Base-by-base conservation (phyloP, 2,113 vertebrate species). In the Heloderma charlesbogerti region DNA sequence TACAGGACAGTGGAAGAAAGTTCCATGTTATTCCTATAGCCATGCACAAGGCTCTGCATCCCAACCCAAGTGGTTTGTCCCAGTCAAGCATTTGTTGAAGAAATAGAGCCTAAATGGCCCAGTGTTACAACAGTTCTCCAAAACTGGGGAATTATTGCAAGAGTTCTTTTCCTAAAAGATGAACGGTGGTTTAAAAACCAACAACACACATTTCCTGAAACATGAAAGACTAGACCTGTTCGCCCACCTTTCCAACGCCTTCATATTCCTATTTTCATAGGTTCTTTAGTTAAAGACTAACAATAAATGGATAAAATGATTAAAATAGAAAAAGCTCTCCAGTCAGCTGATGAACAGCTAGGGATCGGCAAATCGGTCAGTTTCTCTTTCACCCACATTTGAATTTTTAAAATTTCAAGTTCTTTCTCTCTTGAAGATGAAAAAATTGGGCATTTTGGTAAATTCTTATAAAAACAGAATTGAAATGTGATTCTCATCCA, bases 181-280 rank as follows among this genome's bases (percentile, higher is more conserved):
- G 13, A 85, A 37, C 51, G 13, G 43, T n/a, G 9, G 48, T 45
- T 86, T 34, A 87, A 78, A 43, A 43, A 9, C 6, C 3, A 45
- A 77, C 37, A 60, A 7, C 48, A 48, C 48, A 7, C 7, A 63
- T 74, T 84, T 89, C 69, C 43, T 51, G 72, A 75, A 90, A 48
- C 60, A 48, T n/a, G 37, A 90, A 43, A 34, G 16, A 34, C 5
- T 72, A 25, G 4, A 0, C 48, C 43, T 82, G 25, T 8, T 18
- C 51, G 22, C 51, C 78, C 27, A 67, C 6, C 27, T 89, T 63
- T 4, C 0, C 0, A 0, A 0, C 25, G 20, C 54, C 20, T 9
- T 75, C 34, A 77, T 0, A 0, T 45, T 0, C 20, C 43, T 10
- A 1, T 6, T 92, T 57, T 77, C 22, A 82, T 66, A 87, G 12